Base-by-base conservation (phyloP, 1,140 invertebrate genomes). In the Pomacea maculata region DNA sequence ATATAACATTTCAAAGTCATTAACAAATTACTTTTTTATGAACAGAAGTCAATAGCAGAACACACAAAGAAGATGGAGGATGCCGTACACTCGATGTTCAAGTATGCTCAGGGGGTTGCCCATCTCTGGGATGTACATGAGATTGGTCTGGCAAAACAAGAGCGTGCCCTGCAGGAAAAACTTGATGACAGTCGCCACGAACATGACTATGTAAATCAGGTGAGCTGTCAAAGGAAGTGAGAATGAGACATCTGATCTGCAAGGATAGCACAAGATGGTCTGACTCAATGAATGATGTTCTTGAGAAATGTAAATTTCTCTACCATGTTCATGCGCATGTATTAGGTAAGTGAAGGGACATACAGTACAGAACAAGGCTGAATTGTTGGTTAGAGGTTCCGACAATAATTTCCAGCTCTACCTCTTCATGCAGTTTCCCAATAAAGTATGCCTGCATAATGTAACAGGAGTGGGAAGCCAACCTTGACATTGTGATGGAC, bases 101-200 rank as follows among this genome's bases (percentile, higher is more conserved):
- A 90, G 84, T 91, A 86, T 85, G 82, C 87, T 29, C 90, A 91
- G 80, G 89, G 89, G 4, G 84, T 86, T n/a, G 89, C 90, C 2
- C 90, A 92, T 80, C 80, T 90, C 12, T 92, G 91, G 91, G 91
- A 92, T 80, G 80, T 90, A 12, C 91, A 92, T 81, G 90, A 91
- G 80, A 89, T 91, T 15, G 89, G 88, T 1, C 82, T 92, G 57
- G 89, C 89, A 19, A 87, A 88, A 71, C 88, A 88, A 80, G 90
- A 91, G 83, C 79, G 89, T 21, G 85, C 86, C n/a, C 83, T 92
- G 34, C 89, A 91, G 78, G 91, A 92, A 82, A 87, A 89, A 77
- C 85, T 92, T 67, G 88, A 91, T 52, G 82, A 84, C 25, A 88
- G 86, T 80, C 85, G 90, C 45, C 88, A 88, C 17, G 75, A 87